A percentile compares a stretch with the other conserved stretches of the same genome.
phyloP scores from a whole-genome alignment of 2,888 invertebrate genomes.

The Andrena praecox region DNA sequence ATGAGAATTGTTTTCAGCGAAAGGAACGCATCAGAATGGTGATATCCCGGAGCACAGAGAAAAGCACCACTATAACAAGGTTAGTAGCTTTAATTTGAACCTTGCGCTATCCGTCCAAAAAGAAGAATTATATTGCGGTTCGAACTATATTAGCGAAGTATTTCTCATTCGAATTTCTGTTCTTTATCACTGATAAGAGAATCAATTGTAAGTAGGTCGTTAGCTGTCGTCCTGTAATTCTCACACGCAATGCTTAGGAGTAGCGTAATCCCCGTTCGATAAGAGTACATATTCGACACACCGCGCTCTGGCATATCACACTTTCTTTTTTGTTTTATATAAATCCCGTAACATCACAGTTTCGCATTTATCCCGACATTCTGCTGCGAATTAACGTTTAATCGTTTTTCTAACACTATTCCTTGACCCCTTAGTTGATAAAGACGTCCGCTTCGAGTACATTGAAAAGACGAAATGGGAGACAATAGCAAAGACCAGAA shows the following conservation, averaged over 20 bases:
- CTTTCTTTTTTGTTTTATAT: conserved; percentile 11
- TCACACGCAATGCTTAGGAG: conserved; percentile 7
- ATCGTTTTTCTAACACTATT: conserved; percentile 72
- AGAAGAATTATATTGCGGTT: neutral
- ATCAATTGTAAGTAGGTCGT: conserved; percentile 31
- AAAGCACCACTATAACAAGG: conserved; percentile 91
- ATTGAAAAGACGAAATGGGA: conserved; percentile 81
- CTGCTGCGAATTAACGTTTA: conserved; percentile 52
- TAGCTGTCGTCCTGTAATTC: conserved; percentile 38
- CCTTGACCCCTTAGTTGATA: conserved; percentile 78
- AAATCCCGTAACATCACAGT: conserved; percentile 31
- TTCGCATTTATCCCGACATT: conserved; percentile 45
- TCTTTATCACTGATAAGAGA: neutral
- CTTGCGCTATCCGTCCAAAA: conserved; percentile 10
- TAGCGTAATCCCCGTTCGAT: neutral
- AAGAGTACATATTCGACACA: conserved; percentile 17
- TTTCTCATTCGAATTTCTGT: conserved; percentile 11
- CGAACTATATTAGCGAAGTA: conserved; percentile 2
- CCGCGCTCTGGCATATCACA: conserved; percentile 14
- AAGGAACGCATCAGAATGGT: conserved; percentile 91
- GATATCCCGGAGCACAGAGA: conserved; percentile 90
- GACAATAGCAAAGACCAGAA: conserved; percentile 78
- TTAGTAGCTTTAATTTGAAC: conserved; percentile 82
- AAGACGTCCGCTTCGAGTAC: conserved; percentile 79
- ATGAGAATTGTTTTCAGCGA: conserved; percentile 83